Evolutionary conservation across 2,113 vertebrate genomes (phyloP), one percentile per base, ranked within the genome.

Genomic region (Austrofundulus limnaeus): DNA sequence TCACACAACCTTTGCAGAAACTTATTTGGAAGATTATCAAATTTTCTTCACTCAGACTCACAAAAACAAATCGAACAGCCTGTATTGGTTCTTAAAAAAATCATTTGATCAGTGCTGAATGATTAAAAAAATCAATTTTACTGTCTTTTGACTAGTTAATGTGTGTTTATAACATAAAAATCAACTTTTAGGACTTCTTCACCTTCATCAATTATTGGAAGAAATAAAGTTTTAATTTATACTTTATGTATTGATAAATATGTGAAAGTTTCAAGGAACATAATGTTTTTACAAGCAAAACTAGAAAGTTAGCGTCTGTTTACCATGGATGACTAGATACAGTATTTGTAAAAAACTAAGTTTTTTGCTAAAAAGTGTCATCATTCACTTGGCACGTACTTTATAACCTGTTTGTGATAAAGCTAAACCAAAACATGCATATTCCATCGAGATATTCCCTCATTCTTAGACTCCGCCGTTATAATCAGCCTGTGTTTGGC

Each of bases 401-500:
- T 37, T 25, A n/a, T n/a, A 19, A 20, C 31, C 28, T 13, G 9
- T 21, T 3, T 16, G 4, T 31, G 3, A 12, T 11, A 48, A 66
- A 43, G 19, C 28, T 46, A 34, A n/a, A 68, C 10, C 4, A 46
- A 53, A 15, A 59, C 24, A 68, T 46, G 34, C 37, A 17, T 51
- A 37, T 5, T 43, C n/a, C 14, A 37, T 6, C 34, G 42, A 61
- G 21, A 48, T 23, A 42, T 6, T 58, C 46, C 17, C 37, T 48
- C n/a, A 20, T 10, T 66, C 23, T 61, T 24, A 37, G 70, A 50
- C 61, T 51, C 28, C 38, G 47, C 19, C 80, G 61, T 52, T 55
- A 65, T 60, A 70, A 28, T 71, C 60, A 53, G 48, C 20, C 34
- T 71, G 61, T n/a, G 58, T 79, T 80, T 82, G 78, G 75, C 76